Conservation (phyloP, 2,797 vertebrate species). For the Threskiornis aethiopicus region DNA sequence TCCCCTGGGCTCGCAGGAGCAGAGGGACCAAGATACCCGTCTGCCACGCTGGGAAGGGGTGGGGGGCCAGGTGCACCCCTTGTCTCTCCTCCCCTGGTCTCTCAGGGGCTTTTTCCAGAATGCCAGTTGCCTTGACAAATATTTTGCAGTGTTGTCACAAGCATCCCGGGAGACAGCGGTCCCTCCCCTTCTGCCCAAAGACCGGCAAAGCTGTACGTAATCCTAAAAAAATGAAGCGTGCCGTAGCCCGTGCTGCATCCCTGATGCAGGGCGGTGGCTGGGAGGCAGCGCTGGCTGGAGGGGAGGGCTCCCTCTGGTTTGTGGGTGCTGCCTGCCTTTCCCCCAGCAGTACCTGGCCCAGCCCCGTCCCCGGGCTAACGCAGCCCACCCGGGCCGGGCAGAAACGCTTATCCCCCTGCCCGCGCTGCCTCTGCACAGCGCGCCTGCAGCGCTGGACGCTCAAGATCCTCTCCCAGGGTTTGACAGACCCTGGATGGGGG, state of each 20-base stretch:
- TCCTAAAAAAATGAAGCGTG: neutral
- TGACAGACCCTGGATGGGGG: neutral
- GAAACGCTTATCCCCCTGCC: too few species aligned
- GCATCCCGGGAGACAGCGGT: neutral
- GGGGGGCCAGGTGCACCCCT: too few species aligned
- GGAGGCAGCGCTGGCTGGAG: neutral
- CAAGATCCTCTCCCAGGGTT: neutral
- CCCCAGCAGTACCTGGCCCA: neutral
- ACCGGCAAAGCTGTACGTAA: neutral
- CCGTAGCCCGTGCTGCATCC: neutral
- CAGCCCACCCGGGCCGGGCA: neutral
- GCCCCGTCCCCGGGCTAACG: fast-evolving
- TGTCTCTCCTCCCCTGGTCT: neutral
- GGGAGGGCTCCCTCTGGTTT: neutral
- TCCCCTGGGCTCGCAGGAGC: neutral
- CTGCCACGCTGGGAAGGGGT: fast-evolving
- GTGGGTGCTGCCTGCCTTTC: neutral
- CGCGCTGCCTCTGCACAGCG: fast-evolving
- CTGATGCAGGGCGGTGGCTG: neutral
- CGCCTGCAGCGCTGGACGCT: fast-evolving
- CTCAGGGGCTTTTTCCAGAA: neutral
- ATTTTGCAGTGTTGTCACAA: neutral
- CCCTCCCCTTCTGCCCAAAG: neutral
- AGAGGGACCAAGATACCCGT: fast-evolving
- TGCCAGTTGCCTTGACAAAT: too few species aligned